These are phyloP conservation scores for Sitophilus oryzae DNA, from an alignment of 1,140 invertebrate genomes.

Conservation along the genomic window DNA sequence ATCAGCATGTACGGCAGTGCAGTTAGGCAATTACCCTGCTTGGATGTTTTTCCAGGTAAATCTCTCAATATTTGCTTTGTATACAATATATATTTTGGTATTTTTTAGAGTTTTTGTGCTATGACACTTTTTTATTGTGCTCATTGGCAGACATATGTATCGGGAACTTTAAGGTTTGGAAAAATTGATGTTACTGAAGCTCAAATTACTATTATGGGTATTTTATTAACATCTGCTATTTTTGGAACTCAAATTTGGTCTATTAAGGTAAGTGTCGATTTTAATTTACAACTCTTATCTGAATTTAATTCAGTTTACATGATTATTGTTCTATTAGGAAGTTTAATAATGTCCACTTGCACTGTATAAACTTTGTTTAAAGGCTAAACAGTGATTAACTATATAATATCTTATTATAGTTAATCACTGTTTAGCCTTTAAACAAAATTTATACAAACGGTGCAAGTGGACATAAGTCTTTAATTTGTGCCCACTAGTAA, in stretches of 20 bases:
- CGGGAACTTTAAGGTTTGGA: constrained; percentile 87
- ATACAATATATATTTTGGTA: neutral
- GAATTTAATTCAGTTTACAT: too few species aligned
- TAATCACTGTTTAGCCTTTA: too few species aligned
- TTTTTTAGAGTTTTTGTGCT: constrained; percentile 77
- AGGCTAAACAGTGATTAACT: too few species aligned
- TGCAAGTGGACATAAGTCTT: too few species aligned
- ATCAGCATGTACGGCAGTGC: constrained; percentile 85
- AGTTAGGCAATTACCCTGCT: constrained; percentile 82
- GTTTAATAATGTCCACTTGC: too few species aligned
- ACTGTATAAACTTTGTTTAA: too few species aligned
- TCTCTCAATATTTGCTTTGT: neutral
- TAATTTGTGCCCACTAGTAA: too few species aligned
- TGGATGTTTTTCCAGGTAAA: constrained; percentile 87
- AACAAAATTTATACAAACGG: too few species aligned
- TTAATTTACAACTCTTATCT: constrained; percentile 1
- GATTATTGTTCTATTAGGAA: too few species aligned
- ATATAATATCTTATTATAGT: too few species aligned
- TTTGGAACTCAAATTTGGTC: constrained; percentile 86
- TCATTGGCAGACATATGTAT: constrained; percentile 99
- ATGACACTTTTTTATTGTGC: constrained; percentile 96
- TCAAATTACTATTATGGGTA: constrained; percentile 86
- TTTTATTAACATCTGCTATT: constrained; percentile 80
- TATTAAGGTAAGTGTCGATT: constrained; percentile 57
- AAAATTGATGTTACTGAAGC: constrained; percentile 97